Evolutionary conservation across 2,113 vertebrate genomes (phyloP), one percentile per base, ranked within the genome.

Genomic region (Boleophthalmus pectinirostris): DNA sequence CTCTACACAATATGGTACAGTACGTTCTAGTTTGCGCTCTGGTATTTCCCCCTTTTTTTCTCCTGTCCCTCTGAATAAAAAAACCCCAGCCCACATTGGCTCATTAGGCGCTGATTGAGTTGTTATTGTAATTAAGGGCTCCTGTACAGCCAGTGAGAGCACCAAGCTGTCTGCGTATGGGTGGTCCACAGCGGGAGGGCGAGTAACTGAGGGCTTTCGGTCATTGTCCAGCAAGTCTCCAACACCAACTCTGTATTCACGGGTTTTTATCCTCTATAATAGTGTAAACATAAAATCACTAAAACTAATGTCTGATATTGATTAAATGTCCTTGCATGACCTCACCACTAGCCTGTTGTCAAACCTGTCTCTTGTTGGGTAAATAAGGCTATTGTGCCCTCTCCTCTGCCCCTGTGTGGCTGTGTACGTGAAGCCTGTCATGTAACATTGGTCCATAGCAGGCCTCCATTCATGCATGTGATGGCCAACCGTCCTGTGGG

Each of bases 381-480:
- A 61, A 61, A 61, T 61, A 61, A 18, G 56, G 58, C 16, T 18
- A 29, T 9, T 61, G 58, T 14, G 3, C 65, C 64, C 64, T n/a
- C 65, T 23, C 21, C 4, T 21, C 65, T 64, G 33, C 61, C 29
- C 9, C 33, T 71, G 47, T 63, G 33, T 70, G 23, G 45, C 47
- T 69, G 78, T 33, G 47, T 38, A 35, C 18, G n/a, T 79, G 72
- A 82, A 33, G 74, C 74, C 61, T 68, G 68, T 85, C 85, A 67
- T 83, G 82, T 85, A 79, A 81, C 78, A 54, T 69, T 61, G 78
- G 81, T 78, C 85, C 83, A 88, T 86, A 79, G 84, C 78, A 43
- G 85, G 65, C 73, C 73, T 89, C 72, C 83, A 86, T 89, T 92
- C 89, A 91, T 87, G 90, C 83, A 88, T 91, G 90, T 92, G 90